Conservation (phyloP, 2,797 vertebrate species). For the Gastrophryne carolinensis region DNA sequence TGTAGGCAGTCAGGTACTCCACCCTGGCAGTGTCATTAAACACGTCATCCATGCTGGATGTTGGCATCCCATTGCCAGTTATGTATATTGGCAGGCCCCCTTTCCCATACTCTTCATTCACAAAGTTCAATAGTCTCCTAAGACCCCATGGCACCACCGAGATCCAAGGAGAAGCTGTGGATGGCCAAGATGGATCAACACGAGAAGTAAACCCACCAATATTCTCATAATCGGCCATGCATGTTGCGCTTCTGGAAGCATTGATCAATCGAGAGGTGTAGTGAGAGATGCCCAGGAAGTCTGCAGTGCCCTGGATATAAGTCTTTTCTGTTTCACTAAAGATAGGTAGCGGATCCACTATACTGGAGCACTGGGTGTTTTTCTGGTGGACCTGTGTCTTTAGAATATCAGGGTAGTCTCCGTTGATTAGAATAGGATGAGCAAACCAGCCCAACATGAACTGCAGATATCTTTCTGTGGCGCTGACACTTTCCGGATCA, state of each 20-base stretch:
- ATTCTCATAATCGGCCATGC: slow-evolving; percentile 68
- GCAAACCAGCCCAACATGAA: slow-evolving; percentile 97
- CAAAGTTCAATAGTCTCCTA: slow-evolving; percentile 80
- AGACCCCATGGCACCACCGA: slow-evolving; percentile 84
- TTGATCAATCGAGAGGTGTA: slow-evolving; percentile 81
- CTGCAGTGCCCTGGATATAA: slow-evolving; percentile 80
- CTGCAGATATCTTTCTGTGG: slow-evolving; percentile 83
- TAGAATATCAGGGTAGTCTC: slow-evolving; percentile 82
- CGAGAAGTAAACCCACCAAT: slow-evolving; percentile 79
- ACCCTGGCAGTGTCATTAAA: slow-evolving; percentile 74
- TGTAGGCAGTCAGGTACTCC: slow-evolving; percentile 76
- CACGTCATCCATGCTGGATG: slow-evolving; percentile 58
- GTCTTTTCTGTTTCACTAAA: slow-evolving; percentile 80
- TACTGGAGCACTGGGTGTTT: slow-evolving; percentile 66
- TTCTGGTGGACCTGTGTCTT: slow-evolving; percentile 75
- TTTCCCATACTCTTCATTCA: slow-evolving; percentile 75
- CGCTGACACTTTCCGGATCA: slow-evolving; percentile 70
- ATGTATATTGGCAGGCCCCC: slow-evolving; percentile 79
- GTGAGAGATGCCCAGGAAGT: slow-evolving; percentile 91
- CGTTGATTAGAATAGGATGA: slow-evolving; percentile 88
- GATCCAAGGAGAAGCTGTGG: slow-evolving; percentile 80
- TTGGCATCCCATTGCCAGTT: slow-evolving; percentile 81
- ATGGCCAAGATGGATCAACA: slow-evolving; percentile 77
- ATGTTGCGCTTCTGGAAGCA: slow-evolving; percentile 57
- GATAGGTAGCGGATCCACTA: slow-evolving; percentile 73